Evolutionary conservation across 2,888 invertebrate genomes (phyloP).

Genomic region (Dicranocentrus wangi): DNA sequence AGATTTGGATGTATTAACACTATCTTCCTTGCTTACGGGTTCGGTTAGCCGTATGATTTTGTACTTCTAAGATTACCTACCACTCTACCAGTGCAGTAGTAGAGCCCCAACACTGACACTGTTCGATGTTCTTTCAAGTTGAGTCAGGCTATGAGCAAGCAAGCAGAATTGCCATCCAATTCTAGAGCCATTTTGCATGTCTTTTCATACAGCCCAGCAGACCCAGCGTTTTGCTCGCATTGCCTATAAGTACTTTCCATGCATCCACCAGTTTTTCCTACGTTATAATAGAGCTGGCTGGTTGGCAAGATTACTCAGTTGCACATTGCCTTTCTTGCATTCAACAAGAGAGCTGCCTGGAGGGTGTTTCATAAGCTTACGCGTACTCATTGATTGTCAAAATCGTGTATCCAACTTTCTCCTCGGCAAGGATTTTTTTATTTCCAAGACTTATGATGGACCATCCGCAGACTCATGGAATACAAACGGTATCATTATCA

Average conservation of each 20-base stretch:
- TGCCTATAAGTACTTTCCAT: constrained; percentile 2
- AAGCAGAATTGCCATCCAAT: constrained; percentile 24
- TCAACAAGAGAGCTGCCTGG: constrained; percentile 57
- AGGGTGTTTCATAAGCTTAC: constrained; percentile 22
- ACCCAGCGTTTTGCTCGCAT: background rate
- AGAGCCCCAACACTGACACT: background rate
- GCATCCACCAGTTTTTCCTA: background rate
- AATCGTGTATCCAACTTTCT: constrained; percentile 34
- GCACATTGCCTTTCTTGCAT: constrained; percentile 65
- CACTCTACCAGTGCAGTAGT: no score
- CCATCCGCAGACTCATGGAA: constrained; percentile 15
- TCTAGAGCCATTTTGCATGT: background rate
- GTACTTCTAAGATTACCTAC: no score
- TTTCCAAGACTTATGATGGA: background rate
- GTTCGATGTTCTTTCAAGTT: constrained; percentile 4
- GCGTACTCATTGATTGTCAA: background rate
- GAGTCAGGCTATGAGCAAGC: constrained; percentile 20
- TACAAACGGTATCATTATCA: constrained; percentile 57
- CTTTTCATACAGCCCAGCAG: constrained; percentile 2
- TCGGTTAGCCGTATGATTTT: background rate
- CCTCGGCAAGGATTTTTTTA: constrained; percentile 1
- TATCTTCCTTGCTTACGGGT: background rate
- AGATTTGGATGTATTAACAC: background rate
- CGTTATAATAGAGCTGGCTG: constrained; percentile 44
- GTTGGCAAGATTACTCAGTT: constrained; percentile 56